Evolutionary conservation across 2,888 invertebrate species (phyloP).

Genomic region (Pterostichus niger): DNA sequence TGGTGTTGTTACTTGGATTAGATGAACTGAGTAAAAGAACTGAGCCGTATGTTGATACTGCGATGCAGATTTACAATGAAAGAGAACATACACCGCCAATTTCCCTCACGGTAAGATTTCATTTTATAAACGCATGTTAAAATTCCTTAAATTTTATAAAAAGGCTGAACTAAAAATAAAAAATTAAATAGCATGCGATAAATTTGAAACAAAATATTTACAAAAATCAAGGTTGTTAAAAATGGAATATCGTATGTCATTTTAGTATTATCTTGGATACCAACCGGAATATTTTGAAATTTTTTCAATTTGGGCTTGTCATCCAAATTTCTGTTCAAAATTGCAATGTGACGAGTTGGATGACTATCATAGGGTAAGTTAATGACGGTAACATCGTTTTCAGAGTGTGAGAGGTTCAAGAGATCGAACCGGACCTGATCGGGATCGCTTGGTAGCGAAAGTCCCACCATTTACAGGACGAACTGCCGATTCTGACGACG

Average conservation of each 20-base stretch:
- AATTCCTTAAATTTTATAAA: background rate
- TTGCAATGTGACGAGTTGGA: slow-evolving; percentile 27
- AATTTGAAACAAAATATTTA: background rate
- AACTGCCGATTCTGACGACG: slow-evolving; percentile 53
- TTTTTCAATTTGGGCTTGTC: slow-evolving; percentile 37
- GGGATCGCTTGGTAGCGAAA: slow-evolving; percentile 70
- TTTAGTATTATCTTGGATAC: slow-evolving; percentile 43
- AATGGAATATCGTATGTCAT: slow-evolving; percentile 65
- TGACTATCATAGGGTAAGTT: background rate
- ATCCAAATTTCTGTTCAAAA: slow-evolving; percentile 44
- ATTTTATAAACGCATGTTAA: background rate
- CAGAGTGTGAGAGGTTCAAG: slow-evolving; percentile 25
- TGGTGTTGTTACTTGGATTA: slow-evolving; percentile 82
- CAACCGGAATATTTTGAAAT: slow-evolving; percentile 72
- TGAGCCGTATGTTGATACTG: slow-evolving; percentile 62
- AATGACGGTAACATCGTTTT: background rate
- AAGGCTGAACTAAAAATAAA: too few relatives aligned
- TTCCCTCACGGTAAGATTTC: slow-evolving; percentile 17
- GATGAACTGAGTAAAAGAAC: slow-evolving; percentile 74
- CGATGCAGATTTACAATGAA: slow-evolving; percentile 35
- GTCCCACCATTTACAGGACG: slow-evolving; percentile 71
- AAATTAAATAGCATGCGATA: background rate
- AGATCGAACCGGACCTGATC: slow-evolving; percentile 14
- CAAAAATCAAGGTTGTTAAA: slow-evolving; percentile 44
- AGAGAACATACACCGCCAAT: slow-evolving; percentile 17